phyloP scores from a whole-genome alignment of 2,888 invertebrate species.

The Oscheius sp. region DNA sequence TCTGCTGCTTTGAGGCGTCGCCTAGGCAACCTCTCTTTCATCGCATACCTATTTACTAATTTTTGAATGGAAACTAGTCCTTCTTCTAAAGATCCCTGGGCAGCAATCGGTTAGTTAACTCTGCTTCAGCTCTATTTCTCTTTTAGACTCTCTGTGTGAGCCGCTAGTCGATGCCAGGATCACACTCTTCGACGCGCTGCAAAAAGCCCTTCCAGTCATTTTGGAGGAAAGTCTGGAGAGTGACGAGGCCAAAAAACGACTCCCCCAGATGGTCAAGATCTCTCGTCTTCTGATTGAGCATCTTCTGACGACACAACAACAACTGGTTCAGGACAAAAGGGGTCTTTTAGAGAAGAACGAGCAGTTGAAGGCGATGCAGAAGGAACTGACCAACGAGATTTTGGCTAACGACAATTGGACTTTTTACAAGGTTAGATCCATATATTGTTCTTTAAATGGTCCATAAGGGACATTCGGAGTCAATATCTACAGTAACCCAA shows the following conservation, averaged over 20 bases:
- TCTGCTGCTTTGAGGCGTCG: no score
- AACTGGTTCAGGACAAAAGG: conserved; percentile 22
- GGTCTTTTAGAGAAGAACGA: conserved; percentile 14
- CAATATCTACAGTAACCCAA: no score
- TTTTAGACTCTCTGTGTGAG: conserved; percentile 25
- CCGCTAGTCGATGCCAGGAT: conserved; percentile 10
- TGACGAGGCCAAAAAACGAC: conserved; percentile 25
- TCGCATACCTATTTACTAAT: no score
- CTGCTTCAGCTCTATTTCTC: no score
- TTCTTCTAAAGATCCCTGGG: neutral
- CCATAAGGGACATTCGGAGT: no score
- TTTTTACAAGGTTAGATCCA: conserved; percentile 18
- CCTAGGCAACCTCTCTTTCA: no score
- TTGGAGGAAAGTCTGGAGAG: conserved; percentile 13
- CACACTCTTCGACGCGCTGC: conserved; percentile 13
- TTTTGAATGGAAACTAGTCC: no score
- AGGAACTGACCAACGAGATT: conserved; percentile 26
- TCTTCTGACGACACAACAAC: conserved; percentile 25
- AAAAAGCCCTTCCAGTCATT: conserved; percentile 24
- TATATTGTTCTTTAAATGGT: neutral
- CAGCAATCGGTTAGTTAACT: conserved; percentile 8
- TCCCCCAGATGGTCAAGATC: conserved; percentile 27
- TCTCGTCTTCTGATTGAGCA: conserved; percentile 23
- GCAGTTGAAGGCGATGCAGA: conserved; percentile 17
- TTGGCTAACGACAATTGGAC: conserved; percentile 10